phyloP scores from a whole-genome alignment of 2,888 invertebrate genomes.

The Himalopsyche kuldschensis region DNA sequence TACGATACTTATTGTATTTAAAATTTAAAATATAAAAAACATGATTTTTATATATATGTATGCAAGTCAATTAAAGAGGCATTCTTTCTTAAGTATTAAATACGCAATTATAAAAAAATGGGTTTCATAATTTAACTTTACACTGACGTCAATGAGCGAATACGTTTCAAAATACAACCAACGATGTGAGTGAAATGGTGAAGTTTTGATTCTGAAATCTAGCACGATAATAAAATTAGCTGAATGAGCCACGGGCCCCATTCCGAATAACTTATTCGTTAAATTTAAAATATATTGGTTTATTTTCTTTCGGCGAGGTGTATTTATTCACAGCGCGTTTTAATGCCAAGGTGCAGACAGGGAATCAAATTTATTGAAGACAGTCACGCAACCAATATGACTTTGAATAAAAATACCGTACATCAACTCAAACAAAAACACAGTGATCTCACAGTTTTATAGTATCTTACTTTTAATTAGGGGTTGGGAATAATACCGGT shows the following conservation, averaged over 20 bases:
- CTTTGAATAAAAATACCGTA: not conserved
- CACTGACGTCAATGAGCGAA: too few relatives aligned
- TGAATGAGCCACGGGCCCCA: not conserved
- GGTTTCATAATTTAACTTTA: too few relatives aligned
- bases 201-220: not conserved
- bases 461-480: not conserved
- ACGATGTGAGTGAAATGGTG: too few relatives aligned
- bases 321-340: not conserved
- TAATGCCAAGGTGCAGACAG: constrained; percentile 10
- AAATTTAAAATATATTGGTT: not conserved
- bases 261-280: not conserved
- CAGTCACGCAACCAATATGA: not conserved
- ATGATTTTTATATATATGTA: too few relatives aligned
- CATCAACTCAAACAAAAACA: not conserved
- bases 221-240: not conserved
- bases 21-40: too few relatives aligned
- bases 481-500: too few relatives aligned
- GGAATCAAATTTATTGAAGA: not conserved
- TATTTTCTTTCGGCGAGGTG: not conserved
- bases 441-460: not conserved
- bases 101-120: too few relatives aligned
- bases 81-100: too few relatives aligned
- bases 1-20: too few relatives aligned
- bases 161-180: too few relatives aligned
- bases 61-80: too few relatives aligned